phyloP scores from a whole-genome alignment of 2,888 invertebrate species.

The Allophyes oxyacanthae region DNA sequence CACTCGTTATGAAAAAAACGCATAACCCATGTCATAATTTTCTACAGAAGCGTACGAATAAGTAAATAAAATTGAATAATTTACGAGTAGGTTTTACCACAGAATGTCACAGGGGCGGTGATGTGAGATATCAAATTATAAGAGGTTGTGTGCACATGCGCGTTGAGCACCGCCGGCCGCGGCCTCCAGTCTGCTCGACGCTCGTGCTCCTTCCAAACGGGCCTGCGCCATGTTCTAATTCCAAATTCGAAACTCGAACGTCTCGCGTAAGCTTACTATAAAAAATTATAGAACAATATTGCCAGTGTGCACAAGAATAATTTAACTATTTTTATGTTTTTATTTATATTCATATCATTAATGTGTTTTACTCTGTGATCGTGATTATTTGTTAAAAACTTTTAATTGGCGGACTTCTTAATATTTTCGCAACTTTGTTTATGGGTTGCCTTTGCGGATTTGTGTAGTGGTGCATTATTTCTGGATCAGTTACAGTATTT shows the following conservation, averaged over 20 bases:
- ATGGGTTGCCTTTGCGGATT: slow-evolving; percentile 54
- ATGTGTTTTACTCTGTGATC: slow-evolving; percentile 53
- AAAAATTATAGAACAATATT: slow-evolving; percentile 53
- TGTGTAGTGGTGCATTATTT: slow-evolving; percentile 65
- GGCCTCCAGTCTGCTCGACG: slow-evolving; percentile 81
- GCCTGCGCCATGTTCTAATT: slow-evolving; percentile 69
- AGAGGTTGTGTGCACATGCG: slow-evolving; percentile 83
- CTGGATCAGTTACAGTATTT: slow-evolving; percentile 62
- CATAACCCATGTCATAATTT: slow-evolving; percentile 67
- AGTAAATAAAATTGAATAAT: slow-evolving; percentile 86
- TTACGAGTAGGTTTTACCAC: slow-evolving; percentile 84
- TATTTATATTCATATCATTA: slow-evolving; percentile 11
- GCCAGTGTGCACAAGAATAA: slow-evolving; percentile 45
- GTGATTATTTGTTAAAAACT: slow-evolving; percentile 58
- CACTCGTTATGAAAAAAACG: too few relatives aligned
- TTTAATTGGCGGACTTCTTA: slow-evolving; percentile 60
- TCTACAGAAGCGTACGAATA: slow-evolving; percentile 72
- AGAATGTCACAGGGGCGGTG: slow-evolving; percentile 85
- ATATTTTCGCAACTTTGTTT: slow-evolving; percentile 59
- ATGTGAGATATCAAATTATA: slow-evolving; percentile 87
- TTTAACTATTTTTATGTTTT: slow-evolving; percentile 20
- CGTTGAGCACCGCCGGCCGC: slow-evolving; percentile 63
- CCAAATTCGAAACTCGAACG: slow-evolving; percentile 71
- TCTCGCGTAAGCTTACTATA: slow-evolving; percentile 62
- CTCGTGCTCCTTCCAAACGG: slow-evolving; percentile 74